Evolutionary conservation across 2,888 invertebrate species (phyloP), one percentile per base, ranked within the genome.

Genomic region (Parelbella ahira): DNA sequence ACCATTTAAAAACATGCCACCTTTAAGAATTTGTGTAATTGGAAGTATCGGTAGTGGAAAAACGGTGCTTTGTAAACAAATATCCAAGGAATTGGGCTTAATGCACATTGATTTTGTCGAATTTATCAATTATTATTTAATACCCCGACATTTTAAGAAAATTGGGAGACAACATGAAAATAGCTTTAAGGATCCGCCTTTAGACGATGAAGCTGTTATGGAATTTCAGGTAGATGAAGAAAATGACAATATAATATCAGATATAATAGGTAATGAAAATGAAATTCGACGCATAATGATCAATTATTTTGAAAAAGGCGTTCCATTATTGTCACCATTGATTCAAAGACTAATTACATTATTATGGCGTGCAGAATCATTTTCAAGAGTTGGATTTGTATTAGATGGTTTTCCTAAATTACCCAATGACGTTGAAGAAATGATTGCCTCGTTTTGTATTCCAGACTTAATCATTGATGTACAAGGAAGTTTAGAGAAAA

Each of bases 361-460:
- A 15, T 68, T 89, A 13, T 91, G 91, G 91, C 88, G 87, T 55
- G 60, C 84, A 33, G 63, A 82, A 33, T 89, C 91, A 0, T 88
- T 77, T 56, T 67, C 63, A 9, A 55, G 62, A 2, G 70, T 66
- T 8, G 91, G 92, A 2, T 79, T 91, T 58, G 75, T 92, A 23
- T 60, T 92, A 21, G 91, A 91, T 62, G 90, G 90, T 36, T 92
- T 90, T 70, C 92, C 92, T 4, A 89, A 80, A 61, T 64, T 88
- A 44, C 63, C 82, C 3, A 67, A 71, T 32, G 92, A 92, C 62
- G 60, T 90, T 1, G 80, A 89, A 48, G 76, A 84, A 21, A 89
- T 91, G 82, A 44, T 78, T 2, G 56, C 78, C 11, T 67, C 75
- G 51, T 84, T 67, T 56, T 77, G 86, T 19, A 80, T 91, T 34